Conservation (phyloP, 2,888 invertebrate genomes). For the Acheta domesticus region DNA sequence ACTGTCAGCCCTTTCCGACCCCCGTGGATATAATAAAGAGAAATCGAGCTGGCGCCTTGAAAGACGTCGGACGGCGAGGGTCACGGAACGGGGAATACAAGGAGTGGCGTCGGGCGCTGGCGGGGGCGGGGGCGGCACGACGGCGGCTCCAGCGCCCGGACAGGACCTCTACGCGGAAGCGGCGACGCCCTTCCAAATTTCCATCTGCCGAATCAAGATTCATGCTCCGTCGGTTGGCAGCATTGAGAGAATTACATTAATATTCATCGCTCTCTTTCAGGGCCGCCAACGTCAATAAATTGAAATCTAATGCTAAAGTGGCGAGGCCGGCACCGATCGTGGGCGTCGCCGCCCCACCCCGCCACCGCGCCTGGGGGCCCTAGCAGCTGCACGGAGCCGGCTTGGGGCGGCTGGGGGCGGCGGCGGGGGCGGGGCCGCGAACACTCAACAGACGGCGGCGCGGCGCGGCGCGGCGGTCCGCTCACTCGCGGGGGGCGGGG, state of each 20-base stretch:
- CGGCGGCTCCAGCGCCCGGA: too few relatives aligned
- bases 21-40: background rate
- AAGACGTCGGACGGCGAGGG: too few relatives aligned
- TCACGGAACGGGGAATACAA: too few relatives aligned
- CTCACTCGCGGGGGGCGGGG: background rate
- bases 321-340: background rate
- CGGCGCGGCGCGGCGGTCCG: background rate
- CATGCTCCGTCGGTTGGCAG: background rate
- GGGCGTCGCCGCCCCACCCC: background rate
- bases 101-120: too few relatives aligned
- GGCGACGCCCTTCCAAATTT: background rate
- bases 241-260: slow-evolving; percentile 18
- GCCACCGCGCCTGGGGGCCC: background rate
- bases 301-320: slow-evolving; percentile 18
- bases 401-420: too few relatives aligned
- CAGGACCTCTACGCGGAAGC: background rate
- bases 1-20: background rate
- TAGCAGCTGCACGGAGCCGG: too few relatives aligned
- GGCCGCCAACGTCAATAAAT: slow-evolving; percentile 4
- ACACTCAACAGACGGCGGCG: background rate
- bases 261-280: background rate
- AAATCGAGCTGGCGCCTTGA: background rate
- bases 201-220: slow-evolving; percentile 3
- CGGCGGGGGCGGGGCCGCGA: too few relatives aligned
- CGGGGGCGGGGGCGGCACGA: too few relatives aligned